These are phyloP conservation scores for Melanotaenia maccullochi DNA, from an alignment of 2,797 vertebrate species.

Conservation along the genomic window DNA sequence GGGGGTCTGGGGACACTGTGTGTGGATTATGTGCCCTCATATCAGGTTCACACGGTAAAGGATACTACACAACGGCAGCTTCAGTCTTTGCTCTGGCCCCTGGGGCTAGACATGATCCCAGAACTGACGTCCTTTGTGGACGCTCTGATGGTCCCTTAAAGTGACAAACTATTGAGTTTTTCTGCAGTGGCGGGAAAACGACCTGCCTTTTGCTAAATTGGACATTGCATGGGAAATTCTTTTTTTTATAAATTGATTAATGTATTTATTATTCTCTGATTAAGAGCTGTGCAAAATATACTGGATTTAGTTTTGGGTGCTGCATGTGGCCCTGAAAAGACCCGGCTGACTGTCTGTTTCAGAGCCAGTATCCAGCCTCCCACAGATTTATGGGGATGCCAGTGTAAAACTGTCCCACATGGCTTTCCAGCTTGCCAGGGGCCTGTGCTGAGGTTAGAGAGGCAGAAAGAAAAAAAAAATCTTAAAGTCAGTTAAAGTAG, in stretches of 20 bases:
- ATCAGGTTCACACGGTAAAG: constrained; percentile 83
- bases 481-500: constrained; percentile 58
- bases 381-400: constrained; percentile 83
- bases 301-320: constrained; percentile 44
- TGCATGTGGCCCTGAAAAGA: constrained; percentile 65
- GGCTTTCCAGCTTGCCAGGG: constrained; percentile 68
- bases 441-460: constrained; percentile 70
- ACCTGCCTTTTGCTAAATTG: neutral
- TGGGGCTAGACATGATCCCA: constrained; percentile 80
- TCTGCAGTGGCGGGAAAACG: constrained; percentile 2
- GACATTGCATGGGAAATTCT: constrained; percentile 4
- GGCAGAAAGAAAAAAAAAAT: constrained; percentile 49
- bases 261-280: neutral
- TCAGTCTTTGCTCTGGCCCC: constrained; percentile 70
- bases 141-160: constrained; percentile 67
- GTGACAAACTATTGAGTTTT: constrained; percentile 68
- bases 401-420: constrained; percentile 84
- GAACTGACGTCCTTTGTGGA: constrained; percentile 74
- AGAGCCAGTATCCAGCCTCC: constrained; percentile 75
- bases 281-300: constrained; percentile 20
- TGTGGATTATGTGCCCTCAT: constrained; percentile 77
- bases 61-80: constrained; percentile 82
- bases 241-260: neutral
- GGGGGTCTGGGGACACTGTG: constrained; percentile 76
- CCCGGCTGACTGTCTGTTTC: constrained; percentile 70